phyloP scores from a whole-genome alignment of 2,797 vertebrate species.

The Otolemur crassicaudatus region DNA sequence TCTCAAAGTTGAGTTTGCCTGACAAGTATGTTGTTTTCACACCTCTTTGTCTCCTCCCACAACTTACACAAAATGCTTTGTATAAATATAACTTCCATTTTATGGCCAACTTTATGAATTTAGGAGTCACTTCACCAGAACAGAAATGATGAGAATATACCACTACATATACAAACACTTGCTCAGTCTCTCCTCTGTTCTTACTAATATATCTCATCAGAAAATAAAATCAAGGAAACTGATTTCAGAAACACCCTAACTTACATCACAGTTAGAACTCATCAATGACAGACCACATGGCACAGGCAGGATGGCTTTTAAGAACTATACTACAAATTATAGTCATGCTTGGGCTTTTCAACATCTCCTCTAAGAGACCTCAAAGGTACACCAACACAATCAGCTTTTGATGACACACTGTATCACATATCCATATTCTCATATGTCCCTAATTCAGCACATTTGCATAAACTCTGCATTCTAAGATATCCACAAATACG shows the following conservation, averaged over 20 bases:
- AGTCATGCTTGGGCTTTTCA: slow-evolving; percentile 56
- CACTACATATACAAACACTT: background rate
- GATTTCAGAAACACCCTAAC: slow-evolving; percentile 4
- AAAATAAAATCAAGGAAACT: slow-evolving; percentile 46
- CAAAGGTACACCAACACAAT: slow-evolving; percentile 40
- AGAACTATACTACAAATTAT: slow-evolving; percentile 49
- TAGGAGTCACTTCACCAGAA: slow-evolving; percentile 18
- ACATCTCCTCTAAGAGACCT: slow-evolving; percentile 49
- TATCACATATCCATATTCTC: slow-evolving; percentile 60
- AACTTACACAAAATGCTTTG: slow-evolving; percentile 34
- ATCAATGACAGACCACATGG: background rate
- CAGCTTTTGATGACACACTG: slow-evolving; percentile 51
- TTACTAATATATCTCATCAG: slow-evolving; percentile 41
- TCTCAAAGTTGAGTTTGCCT: background rate
- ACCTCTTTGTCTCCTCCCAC: background rate
- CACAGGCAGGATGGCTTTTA: slow-evolving; percentile 49
- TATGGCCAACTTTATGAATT: slow-evolving; percentile 2
- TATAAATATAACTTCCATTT: background rate
- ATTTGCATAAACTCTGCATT: slow-evolving; percentile 70
- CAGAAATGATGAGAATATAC: slow-evolving; percentile 29
- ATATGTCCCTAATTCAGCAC: slow-evolving; percentile 48
- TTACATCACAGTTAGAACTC: slow-evolving; percentile 11
- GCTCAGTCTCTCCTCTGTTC: background rate
- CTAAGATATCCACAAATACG: slow-evolving; percentile 48
- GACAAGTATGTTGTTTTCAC: slow-evolving; percentile 26